Base-by-base conservation (phyloP, 2,888 invertebrate species). In the Idaea dimidiata region DNA sequence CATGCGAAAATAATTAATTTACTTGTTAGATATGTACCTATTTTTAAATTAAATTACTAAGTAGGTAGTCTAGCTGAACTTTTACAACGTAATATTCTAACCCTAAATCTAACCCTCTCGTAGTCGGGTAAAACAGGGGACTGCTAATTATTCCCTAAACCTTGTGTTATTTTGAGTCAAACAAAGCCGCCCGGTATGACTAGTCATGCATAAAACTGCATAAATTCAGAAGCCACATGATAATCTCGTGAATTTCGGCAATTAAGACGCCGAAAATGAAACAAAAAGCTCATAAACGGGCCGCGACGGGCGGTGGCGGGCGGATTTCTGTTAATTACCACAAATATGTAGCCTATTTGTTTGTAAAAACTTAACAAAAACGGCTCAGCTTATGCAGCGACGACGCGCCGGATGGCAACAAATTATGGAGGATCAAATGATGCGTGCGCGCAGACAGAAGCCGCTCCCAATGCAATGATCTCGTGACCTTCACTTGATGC, bases 241-340 rank as follows among this genome's bases (percentile, higher is more conserved):
- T 31, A 43, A 43, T 43, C 43, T 65, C 62, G 69, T 68, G 17
- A 61, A 56, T 24, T 56, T 59, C 32, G 31, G 65, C 68, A 71
- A 70, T 71, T 72, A 73, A 64, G 62, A 63, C 68, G 67, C 66
- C 68, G 67, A 67, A 67, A 67, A 70, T 66, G 14, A 31, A 7
- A 53, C 75, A 84, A 86, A 85, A 84, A 86, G 67, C 62, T 59
- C 59, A 70, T 69, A 73, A 59, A 79, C 69, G 73, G 69, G 62
- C 81, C 83, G 43, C 83, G 43, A 43, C 43, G 43, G 43, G 43
- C 43, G 84, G 76, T 72, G 66, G 62, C 70, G 76, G 79, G 74
- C 79, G 81, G 82, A 78, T 79, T 77, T 81, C 84, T 86, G 89
- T 87, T 91, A 90, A 90, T 90, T 89, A 89, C 88, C 82, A 77